A percentile compares a stretch with the other conserved stretches of the same genome.
Evolutionary conservation across 2,888 invertebrate species (phyloP).

Genomic region (Cheiracanthium punctorium): DNA sequence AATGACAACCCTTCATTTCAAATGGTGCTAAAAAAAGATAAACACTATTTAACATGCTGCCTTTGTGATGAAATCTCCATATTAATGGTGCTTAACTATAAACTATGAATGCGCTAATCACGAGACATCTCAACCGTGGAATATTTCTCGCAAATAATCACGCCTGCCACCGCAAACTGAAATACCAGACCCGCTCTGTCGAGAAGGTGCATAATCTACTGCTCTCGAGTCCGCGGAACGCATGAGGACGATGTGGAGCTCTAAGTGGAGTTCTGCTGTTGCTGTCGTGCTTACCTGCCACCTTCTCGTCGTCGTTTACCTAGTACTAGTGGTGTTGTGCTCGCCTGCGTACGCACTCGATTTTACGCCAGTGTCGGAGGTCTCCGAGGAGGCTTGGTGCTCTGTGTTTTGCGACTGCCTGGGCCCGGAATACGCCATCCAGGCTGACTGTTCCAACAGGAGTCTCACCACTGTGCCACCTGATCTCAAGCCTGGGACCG

Average conservation of each 20-base stretch:
- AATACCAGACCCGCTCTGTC: not conserved
- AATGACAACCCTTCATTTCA: too few relatives aligned
- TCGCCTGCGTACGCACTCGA: not conserved
- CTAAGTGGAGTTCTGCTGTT: not conserved
- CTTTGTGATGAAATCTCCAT: too few relatives aligned
- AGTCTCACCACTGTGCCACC: conserved; percentile 37
- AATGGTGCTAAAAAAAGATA: too few relatives aligned
- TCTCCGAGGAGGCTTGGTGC: conserved; percentile 30
- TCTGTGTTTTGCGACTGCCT: conserved; percentile 55
- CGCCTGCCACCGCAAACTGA: not conserved
- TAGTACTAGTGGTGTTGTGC: not conserved
- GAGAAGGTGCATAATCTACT: too few relatives aligned
- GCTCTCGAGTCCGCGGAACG: too few relatives aligned
- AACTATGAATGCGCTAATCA: not conserved
- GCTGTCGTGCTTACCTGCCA: not conserved
- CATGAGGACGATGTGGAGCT: conserved; percentile 28
- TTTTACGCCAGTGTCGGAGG: not conserved
- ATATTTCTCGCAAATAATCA: not conserved
- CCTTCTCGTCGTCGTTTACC: not conserved
- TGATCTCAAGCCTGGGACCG: conserved; percentile 36
- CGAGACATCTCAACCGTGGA: not conserved
- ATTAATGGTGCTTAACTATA: not conserved
- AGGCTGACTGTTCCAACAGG: conserved; percentile 63
- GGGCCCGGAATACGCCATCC: conserved; percentile 57
- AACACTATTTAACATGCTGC: too few relatives aligned